Evolutionary conservation across 2,888 invertebrate species (phyloP), one percentile per base, ranked within the genome.

Genomic region (Dorcus parallelipipedus): DNA sequence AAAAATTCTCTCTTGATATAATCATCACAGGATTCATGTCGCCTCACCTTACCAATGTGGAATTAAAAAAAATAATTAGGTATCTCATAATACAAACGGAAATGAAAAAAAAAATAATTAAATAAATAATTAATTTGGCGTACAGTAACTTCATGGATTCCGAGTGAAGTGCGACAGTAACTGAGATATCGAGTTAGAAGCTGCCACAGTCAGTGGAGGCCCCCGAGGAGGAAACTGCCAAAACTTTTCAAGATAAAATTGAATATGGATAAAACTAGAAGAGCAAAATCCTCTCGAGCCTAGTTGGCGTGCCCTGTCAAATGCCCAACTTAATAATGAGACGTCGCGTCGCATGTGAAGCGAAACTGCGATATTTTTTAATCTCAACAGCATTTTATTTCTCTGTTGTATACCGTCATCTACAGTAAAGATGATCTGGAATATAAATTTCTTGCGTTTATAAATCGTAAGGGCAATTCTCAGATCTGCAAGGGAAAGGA

Each of bases 221-320:
- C 61, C 61, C 64, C 58, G 50, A 54, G 60, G 64, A 58, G 62
- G 55, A 56, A 64, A 62, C 61, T 62, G 61, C 64, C 61, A 64
- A 60, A 64, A 64, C 61, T 64, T 64, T 64, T 64, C 64, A 62
- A 64, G 64, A 71, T 73, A 73, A 73, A 75, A 75, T 76, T 76
- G 76, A 76, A 76, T 76, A 76, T 76, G 76, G 74, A 75, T 75
- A 75, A 76, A 75, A 75, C 71, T 73, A 70, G 70, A 69, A 67
- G 67, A 67, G 70, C 60, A 70, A 70, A 69, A 71, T 69, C 64
- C 71, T 70, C 71, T 58, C 54, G 69, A 69, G 72, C 64, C 65
- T 66, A 62, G 58, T 64, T 68, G 60, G 58, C 62, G 64, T 65
- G 66, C 67, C 66, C 66, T 67, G 67, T 68, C 70, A 69, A 69